These are phyloP conservation scores for Drosophila koepferae DNA, from an alignment of 2,888 invertebrate species.

Conservation along the genomic window DNA sequence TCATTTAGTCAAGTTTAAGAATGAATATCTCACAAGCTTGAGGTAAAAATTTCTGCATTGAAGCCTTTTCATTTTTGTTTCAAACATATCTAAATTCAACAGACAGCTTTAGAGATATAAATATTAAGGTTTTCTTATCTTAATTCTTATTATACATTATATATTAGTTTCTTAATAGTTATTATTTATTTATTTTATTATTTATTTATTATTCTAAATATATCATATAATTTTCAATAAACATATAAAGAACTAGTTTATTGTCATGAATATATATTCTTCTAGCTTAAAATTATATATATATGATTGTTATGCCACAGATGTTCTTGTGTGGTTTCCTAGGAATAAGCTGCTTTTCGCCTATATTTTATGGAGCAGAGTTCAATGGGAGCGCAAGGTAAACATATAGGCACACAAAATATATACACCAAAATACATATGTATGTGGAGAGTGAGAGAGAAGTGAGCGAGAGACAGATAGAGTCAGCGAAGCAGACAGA, in stretches of 20 bases:
- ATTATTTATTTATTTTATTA: too few species aligned
- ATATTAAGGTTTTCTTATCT: too few species aligned
- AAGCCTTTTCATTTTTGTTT: too few species aligned
- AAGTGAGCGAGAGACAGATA: background rate
- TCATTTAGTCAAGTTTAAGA: too few species aligned
- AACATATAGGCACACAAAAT: constrained; percentile 1
- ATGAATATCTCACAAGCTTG: too few species aligned
- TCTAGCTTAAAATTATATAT: background rate
- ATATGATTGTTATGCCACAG: background rate
- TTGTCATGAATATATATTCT: background rate
- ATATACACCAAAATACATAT: background rate
- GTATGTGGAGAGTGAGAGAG: background rate
- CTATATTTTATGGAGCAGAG: constrained; percentile 14
- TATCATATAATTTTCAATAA: too few species aligned
- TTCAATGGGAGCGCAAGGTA: constrained; percentile 7
- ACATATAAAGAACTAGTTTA: background rate
- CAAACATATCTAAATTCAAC: too few species aligned
- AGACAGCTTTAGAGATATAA: too few species aligned
- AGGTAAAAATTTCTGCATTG: too few species aligned
- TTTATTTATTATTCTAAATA: too few species aligned
- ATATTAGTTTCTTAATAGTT: too few species aligned
- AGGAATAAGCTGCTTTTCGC: constrained; percentile 14
- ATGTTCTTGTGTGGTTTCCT: constrained; percentile 10
- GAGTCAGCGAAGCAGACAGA: constrained; percentile 27
- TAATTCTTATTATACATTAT: too few species aligned